Base-by-base conservation (phyloP, 23 tunicate species). In the Halocynthia aurantium region DNA sequence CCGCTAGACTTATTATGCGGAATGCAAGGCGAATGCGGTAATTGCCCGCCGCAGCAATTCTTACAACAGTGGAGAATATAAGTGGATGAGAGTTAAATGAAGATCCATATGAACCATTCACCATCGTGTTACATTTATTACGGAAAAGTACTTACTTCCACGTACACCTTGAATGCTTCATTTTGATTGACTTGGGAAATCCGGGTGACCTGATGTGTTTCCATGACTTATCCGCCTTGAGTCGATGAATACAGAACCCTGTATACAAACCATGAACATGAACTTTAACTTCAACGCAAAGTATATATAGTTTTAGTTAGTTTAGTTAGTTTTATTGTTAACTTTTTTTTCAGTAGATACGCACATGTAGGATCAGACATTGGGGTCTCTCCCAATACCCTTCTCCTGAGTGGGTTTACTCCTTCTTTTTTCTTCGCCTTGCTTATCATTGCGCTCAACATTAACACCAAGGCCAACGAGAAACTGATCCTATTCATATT, bases 161-260 rank as follows among this genome's bases (percentile, higher is more conserved):
- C 8, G 96, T 50, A 71, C 96, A 89, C n/a, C 96, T 54, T 6
- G 96, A 81, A 58, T 89, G 54, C 62, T 80, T 75, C 19, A 81
- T 86, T 54, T 70, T 54, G 40, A 89, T 19, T 61, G 54, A 19
- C 51, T 71, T 80, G 7, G 96, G 96, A 66, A 74, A 89, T 12
- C 96, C 96, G 2, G 61, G 62, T 55, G 84, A 80, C 54, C 53
- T 60, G 15, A 89, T 19, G 55, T 21, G 52, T 19, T 76, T 83
- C 96, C 96, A 89, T 18, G 61, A 53, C 50, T 64, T 80, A 67
- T 18, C 71, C 7, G 96, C 96, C 84, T 80, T 77, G 5, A 84
- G 11, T 10, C 82, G 53, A 52, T 68, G 80, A 8, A 83, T 69
- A 40, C 96, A 89, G 20, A 69, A 58, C 96, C 96, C 96, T 89